Evolutionary conservation across 1,140 invertebrate genomes (phyloP), one percentile per base, ranked within the genome.

Genomic region (Drosophila auraria): DNA sequence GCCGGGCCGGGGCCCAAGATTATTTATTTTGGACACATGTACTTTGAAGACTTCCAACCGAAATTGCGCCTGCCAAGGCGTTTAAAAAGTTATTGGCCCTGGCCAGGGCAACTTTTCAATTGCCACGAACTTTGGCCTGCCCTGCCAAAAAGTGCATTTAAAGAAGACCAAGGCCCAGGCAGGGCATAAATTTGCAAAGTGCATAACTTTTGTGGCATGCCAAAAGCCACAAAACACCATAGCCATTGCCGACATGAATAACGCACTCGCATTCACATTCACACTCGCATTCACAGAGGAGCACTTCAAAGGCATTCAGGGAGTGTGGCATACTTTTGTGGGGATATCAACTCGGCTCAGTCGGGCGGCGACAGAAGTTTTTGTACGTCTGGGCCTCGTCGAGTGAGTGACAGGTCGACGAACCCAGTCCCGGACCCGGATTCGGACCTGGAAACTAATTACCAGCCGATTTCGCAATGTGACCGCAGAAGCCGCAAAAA

Each of bases 11-110:
- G 51, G 20, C 54, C 49, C 60, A 58, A 49, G 81, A 87, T 79
- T 87, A 87, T 87, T 87, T 87, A 87, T 87, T 89, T 87, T 87
- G 81, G 84, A 81, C 84, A 83, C 84, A 89, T 89, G 86, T 82
- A 87, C 77, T 75, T 81, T 82, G 64, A 83, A 66, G 63, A 60
- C 63, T 87, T 74, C 73, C 33, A 65, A 68, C 65, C 70, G 70
- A 49, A 51, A 66, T 79, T 54, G 71, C 63, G 82, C 68, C 73
- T 68, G 72, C 77, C 72, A 80, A 79, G 82, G 80, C 83, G 81
- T 89, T 87, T 87, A 89, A 87, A 87, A 87, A 87, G 78, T 89
- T 87, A 84, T 87, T 84, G 84, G 81, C 74, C 81, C 75, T 68
- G 81, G 54, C 44, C 50, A 50, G 61, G 72, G 50, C 62, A 81